Conservation (phyloP, 2,113 vertebrate species). For the Zosterops hypoxanthus region DNA sequence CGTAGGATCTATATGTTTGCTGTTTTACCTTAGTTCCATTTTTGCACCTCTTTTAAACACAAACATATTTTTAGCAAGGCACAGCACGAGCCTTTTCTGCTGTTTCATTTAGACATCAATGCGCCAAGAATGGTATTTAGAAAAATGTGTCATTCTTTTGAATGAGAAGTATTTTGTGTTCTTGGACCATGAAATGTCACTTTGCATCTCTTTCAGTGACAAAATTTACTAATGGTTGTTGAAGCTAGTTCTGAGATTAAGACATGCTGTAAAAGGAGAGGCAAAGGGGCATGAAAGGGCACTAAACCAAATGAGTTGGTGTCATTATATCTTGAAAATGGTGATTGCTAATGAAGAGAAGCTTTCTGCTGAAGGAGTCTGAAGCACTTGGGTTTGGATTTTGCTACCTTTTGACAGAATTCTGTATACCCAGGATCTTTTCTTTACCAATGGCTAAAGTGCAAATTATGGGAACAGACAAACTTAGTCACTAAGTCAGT, state of each 20-base stretch:
- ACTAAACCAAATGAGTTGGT: not conserved
- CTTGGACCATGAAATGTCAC: not conserved
- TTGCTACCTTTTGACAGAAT: not conserved
- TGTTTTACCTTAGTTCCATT: not conserved
- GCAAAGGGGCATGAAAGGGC: not conserved
- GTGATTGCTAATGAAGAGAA: not conserved
- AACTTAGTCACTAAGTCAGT: not conserved
- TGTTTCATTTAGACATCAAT: not conserved
- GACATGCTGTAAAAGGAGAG: not conserved
- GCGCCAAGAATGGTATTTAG: not conserved
- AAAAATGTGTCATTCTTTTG: not conserved
- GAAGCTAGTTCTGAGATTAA: not conserved
- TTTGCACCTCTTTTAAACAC: not conserved
- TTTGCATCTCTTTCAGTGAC: not conserved
- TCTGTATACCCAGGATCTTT: not conserved
- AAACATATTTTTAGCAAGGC: slow-evolving; percentile 11
- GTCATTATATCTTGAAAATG: not conserved
- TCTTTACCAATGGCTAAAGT: not conserved
- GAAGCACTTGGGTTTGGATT: not conserved
- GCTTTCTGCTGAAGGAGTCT: not conserved
- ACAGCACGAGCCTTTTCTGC: not conserved
- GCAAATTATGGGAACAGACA: not conserved
- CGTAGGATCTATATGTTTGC: not conserved
- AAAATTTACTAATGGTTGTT: not conserved
- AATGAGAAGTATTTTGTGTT: not conserved